These are phyloP conservation scores for Andrena trimmerana DNA, from an alignment of 2,888 invertebrate species.

Conservation along the genomic window DNA sequence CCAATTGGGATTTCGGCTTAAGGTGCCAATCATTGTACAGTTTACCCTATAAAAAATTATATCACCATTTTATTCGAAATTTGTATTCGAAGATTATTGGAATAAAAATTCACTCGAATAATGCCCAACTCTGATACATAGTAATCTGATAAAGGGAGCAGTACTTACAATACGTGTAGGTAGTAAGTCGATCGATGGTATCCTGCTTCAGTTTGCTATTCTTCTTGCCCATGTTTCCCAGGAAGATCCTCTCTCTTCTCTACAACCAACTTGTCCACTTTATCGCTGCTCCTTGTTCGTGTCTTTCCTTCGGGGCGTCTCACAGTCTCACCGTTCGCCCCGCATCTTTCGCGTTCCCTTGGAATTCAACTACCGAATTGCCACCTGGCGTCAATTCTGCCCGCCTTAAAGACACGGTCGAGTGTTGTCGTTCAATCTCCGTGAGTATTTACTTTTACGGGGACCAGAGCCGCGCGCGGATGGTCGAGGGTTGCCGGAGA, in stretches of 20 bases:
- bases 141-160: background rate
- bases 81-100: too few species aligned
- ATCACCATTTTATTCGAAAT: too few species aligned
- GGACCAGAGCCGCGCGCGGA: background rate
- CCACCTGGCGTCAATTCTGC: background rate
- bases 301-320: background rate
- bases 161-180: conserved; percentile 96
- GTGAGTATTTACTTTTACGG: conserved; percentile 1
- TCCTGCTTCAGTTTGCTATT: conserved; percentile 98
- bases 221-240: conserved; percentile 94
- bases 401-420: background rate
- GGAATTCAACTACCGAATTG: background rate
- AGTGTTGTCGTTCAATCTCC: background rate
- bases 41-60: too few species aligned
- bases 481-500: background rate
- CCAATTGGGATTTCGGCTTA: too few species aligned
- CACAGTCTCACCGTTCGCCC: conserved; percentile 51
- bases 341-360: conserved; percentile 28
- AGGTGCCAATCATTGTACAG: too few species aligned
- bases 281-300: background rate
- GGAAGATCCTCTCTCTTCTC: conserved; percentile 9
- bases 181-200: conserved; percentile 96
- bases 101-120: too few species aligned
- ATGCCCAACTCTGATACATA: too few species aligned
- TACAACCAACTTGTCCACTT: conserved; percentile 19